phyloP scores from a whole-genome alignment of 1,140 invertebrate genomes.

The Zaprionus africanus region DNA sequence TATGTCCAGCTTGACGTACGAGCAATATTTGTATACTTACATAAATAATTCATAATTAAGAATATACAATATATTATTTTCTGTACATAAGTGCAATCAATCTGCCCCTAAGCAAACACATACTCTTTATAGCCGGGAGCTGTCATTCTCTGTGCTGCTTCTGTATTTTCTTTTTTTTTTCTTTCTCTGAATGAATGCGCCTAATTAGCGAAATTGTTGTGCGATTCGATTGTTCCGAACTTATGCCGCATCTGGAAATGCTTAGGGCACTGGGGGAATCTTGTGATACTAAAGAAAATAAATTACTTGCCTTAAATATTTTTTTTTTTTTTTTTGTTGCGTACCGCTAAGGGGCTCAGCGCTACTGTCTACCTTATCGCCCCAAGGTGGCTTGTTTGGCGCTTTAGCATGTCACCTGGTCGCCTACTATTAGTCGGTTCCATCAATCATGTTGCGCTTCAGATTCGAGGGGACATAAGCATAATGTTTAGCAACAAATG shows the following conservation, averaged over 20 bases:
- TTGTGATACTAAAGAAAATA: constrained; percentile 1
- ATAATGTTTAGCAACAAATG: constrained; percentile 37
- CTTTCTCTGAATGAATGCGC: constrained; percentile 27
- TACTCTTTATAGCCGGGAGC: not conserved
- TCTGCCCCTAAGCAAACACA: constrained; percentile 14
- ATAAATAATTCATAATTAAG: not conserved
- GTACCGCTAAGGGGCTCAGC: constrained; percentile 7
- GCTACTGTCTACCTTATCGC: constrained; percentile 28
- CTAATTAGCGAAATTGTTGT: constrained; percentile 51
- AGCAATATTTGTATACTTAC: constrained; percentile 2
- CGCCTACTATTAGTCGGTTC: constrained; percentile 4
- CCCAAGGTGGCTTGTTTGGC: constrained; percentile 33
- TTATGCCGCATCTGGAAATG: constrained; percentile 3
- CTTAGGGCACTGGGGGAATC: constrained; percentile 5
- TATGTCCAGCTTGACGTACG: constrained; percentile 18
- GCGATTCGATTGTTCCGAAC: constrained; percentile 36
- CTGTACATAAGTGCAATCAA: constrained; percentile 28
- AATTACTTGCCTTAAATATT: constrained; percentile 5
- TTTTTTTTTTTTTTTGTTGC: constrained; percentile 8
- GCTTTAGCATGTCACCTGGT: constrained; percentile 32
- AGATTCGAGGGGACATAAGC: not conserved
- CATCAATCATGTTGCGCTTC: constrained; percentile 46
- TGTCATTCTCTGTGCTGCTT: constrained; percentile 1
- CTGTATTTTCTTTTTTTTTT: not conserved
- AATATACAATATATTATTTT: constrained; percentile 11